phyloP scores from a whole-genome alignment of 2,113 vertebrate species.

The Riparia riparia region DNA sequence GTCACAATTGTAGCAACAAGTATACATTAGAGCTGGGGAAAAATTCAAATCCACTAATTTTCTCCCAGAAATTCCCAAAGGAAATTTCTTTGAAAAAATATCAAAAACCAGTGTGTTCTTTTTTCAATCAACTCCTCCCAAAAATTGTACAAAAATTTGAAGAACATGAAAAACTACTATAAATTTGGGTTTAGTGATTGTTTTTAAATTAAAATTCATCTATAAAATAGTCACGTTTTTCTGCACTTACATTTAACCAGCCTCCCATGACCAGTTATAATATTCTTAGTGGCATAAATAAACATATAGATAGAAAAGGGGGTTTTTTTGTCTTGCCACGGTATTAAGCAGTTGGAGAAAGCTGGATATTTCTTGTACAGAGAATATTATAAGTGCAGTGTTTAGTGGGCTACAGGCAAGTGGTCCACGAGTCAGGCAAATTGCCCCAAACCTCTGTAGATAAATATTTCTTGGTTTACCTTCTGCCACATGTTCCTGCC shows the following conservation, averaged over 20 bases:
- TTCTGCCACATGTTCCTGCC: not conserved
- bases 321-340: not conserved
- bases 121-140: not conserved
- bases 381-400: not conserved
- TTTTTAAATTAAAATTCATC: not conserved
- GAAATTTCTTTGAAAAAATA: not conserved
- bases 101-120: not conserved
- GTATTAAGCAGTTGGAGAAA: not conserved
- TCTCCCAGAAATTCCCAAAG: not conserved
- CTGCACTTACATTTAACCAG: not conserved
- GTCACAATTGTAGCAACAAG: not conserved
- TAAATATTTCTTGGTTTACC: not conserved
- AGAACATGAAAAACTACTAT: not conserved
- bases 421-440: fast-evolving
- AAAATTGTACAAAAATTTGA: not conserved
- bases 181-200: not conserved
- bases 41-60: not conserved
- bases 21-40: not conserved
- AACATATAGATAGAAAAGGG: not conserved
- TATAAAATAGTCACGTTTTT: not conserved
- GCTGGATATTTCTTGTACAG: not conserved
- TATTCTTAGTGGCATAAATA: not conserved
- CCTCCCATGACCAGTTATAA: not conserved
- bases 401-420: not conserved
- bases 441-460: not conserved